Evolutionary conservation across 2,888 invertebrate species (phyloP), one percentile per base, ranked within the genome.

Genomic region (Rotaria macrura): DNA sequence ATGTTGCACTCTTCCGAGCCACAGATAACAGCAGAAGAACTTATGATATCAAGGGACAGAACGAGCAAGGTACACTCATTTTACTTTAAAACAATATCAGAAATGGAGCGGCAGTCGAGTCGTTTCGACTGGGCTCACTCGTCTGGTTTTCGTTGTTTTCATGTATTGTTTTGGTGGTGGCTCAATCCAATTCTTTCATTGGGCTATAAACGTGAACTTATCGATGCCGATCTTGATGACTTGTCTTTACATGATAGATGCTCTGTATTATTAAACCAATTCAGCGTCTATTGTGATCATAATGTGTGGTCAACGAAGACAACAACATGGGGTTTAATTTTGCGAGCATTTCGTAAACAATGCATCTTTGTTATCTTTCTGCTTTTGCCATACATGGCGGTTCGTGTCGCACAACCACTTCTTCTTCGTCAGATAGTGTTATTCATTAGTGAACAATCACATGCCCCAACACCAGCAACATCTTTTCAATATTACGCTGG

Each of bases 91-190:
- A 43, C 7, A 25, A 43, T 17, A n/a, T n/a, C 25, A 79, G 12
- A 25, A 7, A 79, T 79, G 79, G 14, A 17, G 1, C 43, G 79
- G 9, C 79, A 79, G 14, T 43, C 79, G n/a, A 79, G 79, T 79
- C 79, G 79, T 40, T 79, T 43, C n/a, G 79, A 79, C 79, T 79
- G 79, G 79, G 79, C 79, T 40, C 79, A 79, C 43, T 79, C 79
- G 43, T 79, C 79, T 3, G 14, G 23, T 43, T 79, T 79, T 12
- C 79, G 79, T 79, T 23, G 23, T 3, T 79, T 79, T 25, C 43
- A 79, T n/a, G 79, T 79, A 4, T 79, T 79, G 43, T 79, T 79
- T 43, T 79, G 79, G 79, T 79, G 25, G 43, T 79, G 79, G 79
- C 43, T 79, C 12, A 79, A 79, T 79, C 79, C 79, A 25, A 43